Conservation (phyloP, 2,797 vertebrate genomes). For the Limnodromus scolopaceus region DNA sequence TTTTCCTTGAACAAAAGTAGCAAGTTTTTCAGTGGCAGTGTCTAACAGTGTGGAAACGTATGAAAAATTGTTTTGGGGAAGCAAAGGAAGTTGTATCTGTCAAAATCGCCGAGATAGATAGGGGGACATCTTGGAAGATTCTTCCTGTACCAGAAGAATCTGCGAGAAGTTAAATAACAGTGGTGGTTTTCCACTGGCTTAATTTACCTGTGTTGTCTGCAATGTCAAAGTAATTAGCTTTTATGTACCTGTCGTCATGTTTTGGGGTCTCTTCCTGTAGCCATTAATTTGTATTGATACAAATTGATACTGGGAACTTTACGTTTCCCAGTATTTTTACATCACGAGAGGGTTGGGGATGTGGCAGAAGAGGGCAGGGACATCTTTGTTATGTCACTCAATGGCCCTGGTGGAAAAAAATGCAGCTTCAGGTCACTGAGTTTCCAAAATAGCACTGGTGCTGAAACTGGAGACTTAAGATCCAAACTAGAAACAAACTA, state of each 20-base stretch:
- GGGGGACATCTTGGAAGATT: not conserved
- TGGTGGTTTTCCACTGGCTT: not conserved
- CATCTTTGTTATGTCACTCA: conserved; percentile 2
- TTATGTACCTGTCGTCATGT: not conserved
- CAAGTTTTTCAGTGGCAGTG: not conserved
- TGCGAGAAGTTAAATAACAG: not conserved
- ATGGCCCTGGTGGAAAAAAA: conserved; percentile 26
- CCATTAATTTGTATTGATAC: conserved; percentile 55
- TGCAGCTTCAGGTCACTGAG: conserved; percentile 31
- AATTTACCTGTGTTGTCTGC: not conserved
- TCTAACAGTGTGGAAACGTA: not conserved
- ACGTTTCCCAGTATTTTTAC: conserved; percentile 32
- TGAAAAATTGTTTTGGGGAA: not conserved
- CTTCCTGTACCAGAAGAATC: not conserved
- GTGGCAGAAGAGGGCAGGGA: not conserved
- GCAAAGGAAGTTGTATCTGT: not conserved
- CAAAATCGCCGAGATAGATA: not conserved
- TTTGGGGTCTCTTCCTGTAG: not conserved
- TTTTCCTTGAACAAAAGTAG: not conserved
- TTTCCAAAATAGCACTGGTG: conserved; percentile 68
- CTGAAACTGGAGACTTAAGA: conserved; percentile 58
- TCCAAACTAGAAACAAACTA: conserved; percentile 46
- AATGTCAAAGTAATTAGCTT: not conserved
- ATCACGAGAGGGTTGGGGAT: not conserved
- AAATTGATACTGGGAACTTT: not conserved